phyloP scores from a whole-genome alignment of 2,888 invertebrate genomes.

The Ochropleura leucogaster region DNA sequence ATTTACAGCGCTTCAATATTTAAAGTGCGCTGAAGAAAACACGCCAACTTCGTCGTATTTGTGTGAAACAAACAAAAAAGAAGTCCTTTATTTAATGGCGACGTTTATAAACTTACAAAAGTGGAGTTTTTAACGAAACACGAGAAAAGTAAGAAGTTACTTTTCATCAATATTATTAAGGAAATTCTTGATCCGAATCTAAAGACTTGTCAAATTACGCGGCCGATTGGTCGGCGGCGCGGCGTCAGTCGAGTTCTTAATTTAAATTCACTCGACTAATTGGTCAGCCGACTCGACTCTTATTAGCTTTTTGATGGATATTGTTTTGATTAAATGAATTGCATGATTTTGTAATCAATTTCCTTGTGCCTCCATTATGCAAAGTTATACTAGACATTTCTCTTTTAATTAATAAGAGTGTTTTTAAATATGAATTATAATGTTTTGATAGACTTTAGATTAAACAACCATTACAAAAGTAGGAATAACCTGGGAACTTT shows the following conservation, averaged over 20 bases:
- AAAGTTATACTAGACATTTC: slow-evolving; percentile 7
- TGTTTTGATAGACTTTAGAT: background rate
- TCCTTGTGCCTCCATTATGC: slow-evolving; percentile 25
- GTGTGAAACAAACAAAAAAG: slow-evolving; percentile 56
- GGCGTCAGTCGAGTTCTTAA: slow-evolving; percentile 71
- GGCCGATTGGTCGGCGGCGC: slow-evolving; percentile 68
- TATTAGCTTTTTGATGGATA: slow-evolving; percentile 74
- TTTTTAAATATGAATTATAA: slow-evolving; percentile 1
- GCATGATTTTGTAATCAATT: slow-evolving; percentile 59
- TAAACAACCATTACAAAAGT: background rate
- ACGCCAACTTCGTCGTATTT: slow-evolving; percentile 56
- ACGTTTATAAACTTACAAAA: slow-evolving; percentile 56
- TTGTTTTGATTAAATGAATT: slow-evolving; percentile 67
- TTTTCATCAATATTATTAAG: slow-evolving; percentile 57
- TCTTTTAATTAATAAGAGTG: background rate
- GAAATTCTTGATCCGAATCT: slow-evolving; percentile 66
- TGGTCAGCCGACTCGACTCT: slow-evolving; percentile 69
- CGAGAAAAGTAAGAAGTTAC: slow-evolving; percentile 46
- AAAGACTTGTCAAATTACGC: slow-evolving; percentile 72
- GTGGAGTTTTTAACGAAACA: slow-evolving; percentile 57
- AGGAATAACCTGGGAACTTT: too few relatives aligned
- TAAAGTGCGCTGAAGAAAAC: slow-evolving; percentile 56
- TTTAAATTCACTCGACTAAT: slow-evolving; percentile 74
- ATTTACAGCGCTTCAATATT: slow-evolving; percentile 63
- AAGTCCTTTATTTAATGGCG: slow-evolving; percentile 52